Percentiles rank a stretch among this genome's conserved stretches.
Evolutionary conservation across 2,113 vertebrate species (phyloP).

Genomic region (Aplodontia rufa): DNA sequence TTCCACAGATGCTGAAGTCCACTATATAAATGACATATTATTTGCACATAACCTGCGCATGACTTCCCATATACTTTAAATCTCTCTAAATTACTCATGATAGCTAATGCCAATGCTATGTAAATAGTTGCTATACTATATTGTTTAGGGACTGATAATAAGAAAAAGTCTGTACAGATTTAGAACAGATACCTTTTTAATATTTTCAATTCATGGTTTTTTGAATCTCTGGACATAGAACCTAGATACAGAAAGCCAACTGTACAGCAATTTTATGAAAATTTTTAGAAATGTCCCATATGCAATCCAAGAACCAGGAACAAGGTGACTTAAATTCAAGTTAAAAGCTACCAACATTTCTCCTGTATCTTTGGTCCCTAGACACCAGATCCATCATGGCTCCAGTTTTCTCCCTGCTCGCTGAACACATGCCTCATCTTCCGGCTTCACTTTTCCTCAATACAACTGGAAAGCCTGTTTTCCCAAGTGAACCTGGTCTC

Average conservation of each 20-base stretch:
- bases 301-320: neutral
- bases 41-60: neutral
- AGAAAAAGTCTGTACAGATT: neutral
- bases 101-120: neutral
- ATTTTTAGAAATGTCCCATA: neutral
- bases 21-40: neutral
- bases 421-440: neutral
- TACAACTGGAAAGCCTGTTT: neutral
- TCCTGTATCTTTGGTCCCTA: neutral
- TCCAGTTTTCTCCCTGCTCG: neutral
- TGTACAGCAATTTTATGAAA: neutral
- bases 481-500: neutral
- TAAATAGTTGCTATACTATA: too few relatives aligned
- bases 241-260: neutral
- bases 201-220: neutral
- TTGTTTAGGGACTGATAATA: too few relatives aligned
- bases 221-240: neutral
- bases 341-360: neutral
- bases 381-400: neutral
- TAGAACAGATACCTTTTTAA: neutral
- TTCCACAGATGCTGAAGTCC: neutral
- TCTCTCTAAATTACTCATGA: neutral
- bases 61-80: fast-evolving
- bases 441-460: neutral
- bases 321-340: neutral